Conservation (phyloP, 2,888 invertebrate species). For the Tribolium freemani region DNA sequence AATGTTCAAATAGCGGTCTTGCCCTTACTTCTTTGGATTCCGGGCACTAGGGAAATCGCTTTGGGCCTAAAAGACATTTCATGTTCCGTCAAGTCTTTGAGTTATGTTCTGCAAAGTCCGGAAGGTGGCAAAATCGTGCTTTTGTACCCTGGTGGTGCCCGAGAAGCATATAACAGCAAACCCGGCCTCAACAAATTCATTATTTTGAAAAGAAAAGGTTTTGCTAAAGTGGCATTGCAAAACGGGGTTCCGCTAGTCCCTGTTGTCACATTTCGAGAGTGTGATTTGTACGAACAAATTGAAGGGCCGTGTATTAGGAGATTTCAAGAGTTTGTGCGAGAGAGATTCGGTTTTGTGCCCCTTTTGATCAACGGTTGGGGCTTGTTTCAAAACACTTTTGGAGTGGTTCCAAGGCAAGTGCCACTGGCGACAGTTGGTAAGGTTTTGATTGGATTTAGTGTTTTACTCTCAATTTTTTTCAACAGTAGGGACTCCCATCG, state of each 20-base stretch:
- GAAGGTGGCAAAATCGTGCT: conserved; percentile 75
- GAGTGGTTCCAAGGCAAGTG: conserved; percentile 84
- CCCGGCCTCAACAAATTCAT: conserved; percentile 80
- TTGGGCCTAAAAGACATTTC: conserved; percentile 71
- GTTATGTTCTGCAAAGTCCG: conserved; percentile 72
- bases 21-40: conserved; percentile 64
- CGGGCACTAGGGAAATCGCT: conserved; percentile 79
- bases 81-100: conserved; percentile 77
- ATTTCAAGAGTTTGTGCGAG: conserved; percentile 79
- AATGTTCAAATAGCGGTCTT: not conserved
- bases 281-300: conserved; percentile 85
- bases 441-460: not conserved
- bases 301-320: conserved; percentile 75
- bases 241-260: conserved; percentile 87
- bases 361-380: conserved; percentile 86
- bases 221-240: conserved; percentile 60
- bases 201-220: conserved; percentile 80
- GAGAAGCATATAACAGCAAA: conserved; percentile 86
- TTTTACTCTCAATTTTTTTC: conserved; percentile 52
- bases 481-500: conserved; percentile 89
- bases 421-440: conserved; percentile 89
- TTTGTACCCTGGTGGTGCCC: conserved; percentile 90
- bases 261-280: conserved; percentile 92
- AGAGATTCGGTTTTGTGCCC: conserved; percentile 81
- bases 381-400: conserved; percentile 91